Base-by-base conservation (phyloP, 2,888 invertebrate genomes). In the Bombylius discolor region DNA sequence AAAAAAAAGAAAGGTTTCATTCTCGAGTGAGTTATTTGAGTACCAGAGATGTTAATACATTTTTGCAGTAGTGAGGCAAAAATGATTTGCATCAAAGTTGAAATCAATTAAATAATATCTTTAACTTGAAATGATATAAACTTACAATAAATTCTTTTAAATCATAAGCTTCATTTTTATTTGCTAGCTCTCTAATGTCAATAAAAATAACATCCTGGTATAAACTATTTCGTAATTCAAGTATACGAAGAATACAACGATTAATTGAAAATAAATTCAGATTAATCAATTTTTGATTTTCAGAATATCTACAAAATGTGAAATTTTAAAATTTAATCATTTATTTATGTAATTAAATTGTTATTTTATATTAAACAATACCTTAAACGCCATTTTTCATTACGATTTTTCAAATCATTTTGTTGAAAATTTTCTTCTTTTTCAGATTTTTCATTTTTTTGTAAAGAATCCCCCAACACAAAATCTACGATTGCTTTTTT, bases 401-500 rank as follows among this genome's bases (percentile, higher is more conserved):
- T 83, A 62, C 82, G 78, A 60, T 74, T 71, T 58, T 81, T 73
- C 61, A 84, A 59, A 69, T 87, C 82, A 64, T 72, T 69, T 66
- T 84, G 76, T 60, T 80, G 68, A 49, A 76, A 76, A 1, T 80
- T 78, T 34, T 77, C 74, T 56, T 80, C 79, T 59, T 76, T 76
- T 60, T 77, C 74, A 6, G 74, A 62, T 9, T 58, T 55, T 8
- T 49, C 53, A 3, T 64, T 59, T 49, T 63, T 64, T 42, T 63
- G 60, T 44, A 78, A 76, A 0, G 88, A 85, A 73, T 92, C 89
- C 65, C 86, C 84, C 5, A 96, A 76, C 0, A 93, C 91, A 70
- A 92, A 96, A 74, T 95, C 94, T 0, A 96, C 88, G 53, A 90
- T 87, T 0, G 93, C 87, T 69, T 92, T 93, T 69, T 94, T 95